Percentiles rank a stretch among this genome's conserved stretches.
Evolutionary conservation across 2,888 invertebrate species (phyloP).

Genomic region (Adela reaumurella): DNA sequence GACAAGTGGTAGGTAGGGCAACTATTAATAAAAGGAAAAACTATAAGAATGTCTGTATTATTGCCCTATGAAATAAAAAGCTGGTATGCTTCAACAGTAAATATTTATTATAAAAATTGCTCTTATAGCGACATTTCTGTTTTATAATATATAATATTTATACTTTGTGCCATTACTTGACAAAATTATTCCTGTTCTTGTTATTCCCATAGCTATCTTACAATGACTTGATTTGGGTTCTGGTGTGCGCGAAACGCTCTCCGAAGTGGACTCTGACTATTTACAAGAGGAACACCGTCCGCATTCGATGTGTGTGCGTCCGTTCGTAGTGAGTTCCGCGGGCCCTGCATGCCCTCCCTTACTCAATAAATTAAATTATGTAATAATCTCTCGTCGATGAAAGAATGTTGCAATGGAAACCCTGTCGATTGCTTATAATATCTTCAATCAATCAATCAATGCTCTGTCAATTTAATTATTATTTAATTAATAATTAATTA

Average conservation of each 20-base stretch:
- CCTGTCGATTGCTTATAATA: not conserved
- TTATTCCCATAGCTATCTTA: slow-evolving; percentile 28
- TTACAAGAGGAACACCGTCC: not conserved
- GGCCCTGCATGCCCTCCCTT: no score
- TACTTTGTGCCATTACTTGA: slow-evolving; percentile 57
- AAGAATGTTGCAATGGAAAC: not conserved
- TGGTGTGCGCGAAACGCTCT: not conserved
- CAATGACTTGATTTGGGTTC: not conserved
- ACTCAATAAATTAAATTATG: not conserved
- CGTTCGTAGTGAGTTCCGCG: not conserved
- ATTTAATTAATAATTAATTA: no score
- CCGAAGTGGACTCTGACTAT: not conserved
- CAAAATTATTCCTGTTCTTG: slow-evolving; percentile 57
- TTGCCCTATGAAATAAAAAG: slow-evolving; percentile 45
- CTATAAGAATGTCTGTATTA: no score
- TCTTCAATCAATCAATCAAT: no score
- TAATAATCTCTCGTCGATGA: not conserved
- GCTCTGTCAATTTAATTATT: no score
- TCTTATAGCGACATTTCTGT: slow-evolving; percentile 57
- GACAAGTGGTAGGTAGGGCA: no score
- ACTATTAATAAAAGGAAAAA: no score
- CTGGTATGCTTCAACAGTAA: slow-evolving; percentile 50
- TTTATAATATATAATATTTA: slow-evolving; percentile 56
- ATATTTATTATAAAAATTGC: slow-evolving; percentile 59
- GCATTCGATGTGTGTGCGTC: not conserved